phyloP scores from a whole-genome alignment of 1,140 invertebrate genomes.

The Calycopis cecrops region DNA sequence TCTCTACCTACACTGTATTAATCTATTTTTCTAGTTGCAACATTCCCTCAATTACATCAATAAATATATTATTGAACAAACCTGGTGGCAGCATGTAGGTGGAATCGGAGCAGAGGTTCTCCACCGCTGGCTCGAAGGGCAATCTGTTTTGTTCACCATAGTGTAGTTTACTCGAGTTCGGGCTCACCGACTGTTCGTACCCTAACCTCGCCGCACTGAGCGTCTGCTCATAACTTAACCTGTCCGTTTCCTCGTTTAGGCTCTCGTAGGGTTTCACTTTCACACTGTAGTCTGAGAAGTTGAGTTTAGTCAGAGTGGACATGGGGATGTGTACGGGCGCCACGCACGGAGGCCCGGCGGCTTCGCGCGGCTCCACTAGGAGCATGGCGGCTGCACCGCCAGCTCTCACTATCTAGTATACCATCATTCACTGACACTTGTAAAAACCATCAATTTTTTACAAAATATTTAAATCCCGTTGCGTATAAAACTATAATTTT shows the following conservation, averaged over 20 bases:
- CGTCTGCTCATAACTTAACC: constrained; percentile 55
- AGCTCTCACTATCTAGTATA: constrained; percentile 7
- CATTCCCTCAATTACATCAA: too few relatives aligned
- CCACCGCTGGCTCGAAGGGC: constrained; percentile 49
- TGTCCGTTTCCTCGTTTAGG: constrained; percentile 41
- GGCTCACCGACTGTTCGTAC: constrained; percentile 52
- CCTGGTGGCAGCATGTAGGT: constrained; percentile 55
- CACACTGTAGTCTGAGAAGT: constrained; percentile 65
- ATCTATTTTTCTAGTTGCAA: too few relatives aligned
- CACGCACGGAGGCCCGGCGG: constrained; percentile 67
- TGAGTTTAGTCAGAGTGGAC: constrained; percentile 62
- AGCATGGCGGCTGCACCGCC: constrained; percentile 59
- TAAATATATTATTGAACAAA: too few relatives aligned
- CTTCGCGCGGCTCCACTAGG: constrained; percentile 69
- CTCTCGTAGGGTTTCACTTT: constrained; percentile 59
- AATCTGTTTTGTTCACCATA: constrained; percentile 56
- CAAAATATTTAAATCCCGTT: neutral
- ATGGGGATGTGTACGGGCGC: constrained; percentile 59
- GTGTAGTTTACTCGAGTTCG: constrained; percentile 43
- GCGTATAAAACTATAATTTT: neutral
- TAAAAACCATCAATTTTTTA: neutral
- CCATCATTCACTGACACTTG: constrained; percentile 29
- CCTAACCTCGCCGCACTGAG: constrained; percentile 48
- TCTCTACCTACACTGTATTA: too few relatives aligned
- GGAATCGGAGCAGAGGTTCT: constrained; percentile 50